Percentiles rank a stretch among this genome's conserved stretches.
Conservation (phyloP, 2,797 vertebrate genomes). For the Zenarchopterus dispar region DNA sequence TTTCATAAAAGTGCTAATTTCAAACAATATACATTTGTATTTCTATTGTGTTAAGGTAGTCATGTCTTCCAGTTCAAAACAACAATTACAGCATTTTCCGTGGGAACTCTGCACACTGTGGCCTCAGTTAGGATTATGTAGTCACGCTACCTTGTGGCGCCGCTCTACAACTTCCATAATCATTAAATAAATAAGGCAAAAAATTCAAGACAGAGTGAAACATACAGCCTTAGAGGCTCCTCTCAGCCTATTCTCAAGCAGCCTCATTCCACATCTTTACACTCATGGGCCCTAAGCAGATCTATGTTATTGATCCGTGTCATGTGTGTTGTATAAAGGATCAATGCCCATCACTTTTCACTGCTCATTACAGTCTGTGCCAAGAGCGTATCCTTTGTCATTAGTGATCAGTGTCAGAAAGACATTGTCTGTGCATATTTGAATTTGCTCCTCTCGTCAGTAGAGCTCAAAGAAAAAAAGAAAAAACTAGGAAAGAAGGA, state of each 20-base stretch:
- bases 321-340: constrained; percentile 44
- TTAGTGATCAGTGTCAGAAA: constrained; percentile 47
- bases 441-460: constrained; percentile 38
- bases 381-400: constrained; percentile 35
- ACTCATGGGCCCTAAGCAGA: constrained; percentile 29
- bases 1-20: constrained; percentile 35
- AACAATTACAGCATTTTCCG: constrained; percentile 64
- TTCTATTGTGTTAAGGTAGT: constrained; percentile 16
- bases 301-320: constrained; percentile 69
- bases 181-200: constrained; percentile 66
- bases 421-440: constrained; percentile 39
- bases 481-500: constrained; percentile 31
- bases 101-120: constrained; percentile 51
- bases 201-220: constrained; percentile 43
- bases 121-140: constrained; percentile 63
- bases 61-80: constrained; percentile 54
- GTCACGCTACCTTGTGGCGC: constrained; percentile 65
- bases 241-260: constrained; percentile 31
- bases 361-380: constrained; percentile 42
- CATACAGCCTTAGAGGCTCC: constrained; percentile 40
- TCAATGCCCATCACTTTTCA: constrained; percentile 61
- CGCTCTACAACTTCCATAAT: constrained; percentile 64
- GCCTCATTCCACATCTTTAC: constrained; percentile 37
- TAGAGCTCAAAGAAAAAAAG: constrained; percentile 26
- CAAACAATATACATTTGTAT: constrained; percentile 25